phyloP scores from a whole-genome alignment of 2,797 vertebrate genomes.

The Sibirionetta formosa region DNA sequence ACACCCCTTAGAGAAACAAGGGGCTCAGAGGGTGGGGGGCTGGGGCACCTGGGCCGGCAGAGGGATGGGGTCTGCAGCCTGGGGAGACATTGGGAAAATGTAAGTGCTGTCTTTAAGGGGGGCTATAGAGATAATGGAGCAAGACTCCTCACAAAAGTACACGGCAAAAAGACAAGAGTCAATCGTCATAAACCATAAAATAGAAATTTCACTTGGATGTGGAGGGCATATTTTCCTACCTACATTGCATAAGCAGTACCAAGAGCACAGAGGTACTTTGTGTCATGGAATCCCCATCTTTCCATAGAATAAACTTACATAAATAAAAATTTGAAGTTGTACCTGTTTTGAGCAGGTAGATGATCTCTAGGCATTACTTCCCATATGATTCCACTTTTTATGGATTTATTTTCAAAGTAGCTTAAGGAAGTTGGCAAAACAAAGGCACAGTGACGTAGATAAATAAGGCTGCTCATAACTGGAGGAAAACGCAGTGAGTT shows the following conservation, averaged over 20 bases:
- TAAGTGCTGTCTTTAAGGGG: background rate
- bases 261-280: background rate
- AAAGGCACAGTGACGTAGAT: fast-evolving
- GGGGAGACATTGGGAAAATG: background rate
- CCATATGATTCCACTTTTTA: background rate
- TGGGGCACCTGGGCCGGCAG: background rate
- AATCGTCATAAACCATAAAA: background rate
- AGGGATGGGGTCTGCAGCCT: background rate
- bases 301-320: background rate
- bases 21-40: fast-evolving
- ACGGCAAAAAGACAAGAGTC: background rate
- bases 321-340: background rate
- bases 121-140: background rate
- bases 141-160: background rate
- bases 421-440: background rate
- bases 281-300: background rate
- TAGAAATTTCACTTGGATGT: background rate
- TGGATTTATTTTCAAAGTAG: background rate
- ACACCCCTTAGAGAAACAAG: fast-evolving
- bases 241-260: background rate
- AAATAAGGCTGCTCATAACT: background rate
- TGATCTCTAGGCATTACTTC: background rate
- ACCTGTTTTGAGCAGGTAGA: background rate
- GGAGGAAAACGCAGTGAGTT: background rate
- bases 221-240: background rate